These are phyloP conservation scores for Ibidorhyncha struthersii DNA, from an alignment of 2,113 vertebrate genomes.

Conservation along the genomic window DNA sequence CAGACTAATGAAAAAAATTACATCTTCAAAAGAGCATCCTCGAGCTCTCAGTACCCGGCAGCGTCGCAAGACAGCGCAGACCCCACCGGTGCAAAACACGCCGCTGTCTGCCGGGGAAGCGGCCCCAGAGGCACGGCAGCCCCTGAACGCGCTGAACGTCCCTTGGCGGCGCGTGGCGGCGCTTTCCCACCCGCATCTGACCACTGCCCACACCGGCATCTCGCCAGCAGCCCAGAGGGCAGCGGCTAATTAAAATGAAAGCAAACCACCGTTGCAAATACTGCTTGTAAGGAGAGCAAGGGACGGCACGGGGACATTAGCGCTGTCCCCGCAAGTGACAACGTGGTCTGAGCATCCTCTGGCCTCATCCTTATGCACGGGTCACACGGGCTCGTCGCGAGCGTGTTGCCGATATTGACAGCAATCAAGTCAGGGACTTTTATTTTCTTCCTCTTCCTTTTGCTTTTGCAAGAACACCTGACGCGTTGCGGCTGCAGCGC, in stretches of 20 bases:
- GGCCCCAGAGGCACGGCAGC: not conserved
- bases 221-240: not conserved
- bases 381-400: fast-evolving
- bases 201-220: not conserved
- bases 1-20: not conserved
- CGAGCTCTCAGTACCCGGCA: not conserved
- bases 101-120: fast-evolving
- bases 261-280: not conserved
- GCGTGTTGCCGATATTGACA: fast-evolving
- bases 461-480: not conserved
- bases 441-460: not conserved
- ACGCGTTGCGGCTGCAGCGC: not conserved
- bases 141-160: not conserved
- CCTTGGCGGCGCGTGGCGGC: fast-evolving
- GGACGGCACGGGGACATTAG: not conserved
- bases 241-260: not conserved
- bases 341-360: not conserved
- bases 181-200: not conserved
- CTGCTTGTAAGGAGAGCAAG: not conserved
- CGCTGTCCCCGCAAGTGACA: fast-evolving
- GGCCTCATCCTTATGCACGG: not conserved
- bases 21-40: not conserved
- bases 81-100: too few species aligned
- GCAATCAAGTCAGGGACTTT: not conserved
- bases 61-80: fast-evolving